These are phyloP conservation scores for Temnopleurus reevesii DNA, from an alignment of 53 echinoderm and acorn worm genomes.

Conservation along the genomic window DNA sequence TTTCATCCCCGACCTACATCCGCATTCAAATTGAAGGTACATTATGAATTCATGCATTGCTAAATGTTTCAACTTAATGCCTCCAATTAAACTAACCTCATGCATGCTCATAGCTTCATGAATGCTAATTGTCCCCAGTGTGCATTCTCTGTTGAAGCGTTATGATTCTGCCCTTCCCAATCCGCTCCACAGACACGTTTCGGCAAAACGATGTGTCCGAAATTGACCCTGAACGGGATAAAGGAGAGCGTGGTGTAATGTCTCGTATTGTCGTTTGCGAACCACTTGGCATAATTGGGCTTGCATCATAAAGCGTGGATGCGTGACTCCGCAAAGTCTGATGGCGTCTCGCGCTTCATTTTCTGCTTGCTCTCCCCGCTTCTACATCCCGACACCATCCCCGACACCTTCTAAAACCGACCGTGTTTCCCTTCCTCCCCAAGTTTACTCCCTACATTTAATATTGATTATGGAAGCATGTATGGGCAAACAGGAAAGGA, in stretches of 20 bases:
- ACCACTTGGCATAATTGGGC: neutral
- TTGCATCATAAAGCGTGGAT: neutral
- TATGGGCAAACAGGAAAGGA: neutral
- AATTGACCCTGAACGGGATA: neutral
- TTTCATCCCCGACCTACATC: neutral
- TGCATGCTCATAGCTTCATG: slow-evolving; percentile 33
- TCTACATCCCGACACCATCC: neutral
- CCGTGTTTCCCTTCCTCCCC: neutral
- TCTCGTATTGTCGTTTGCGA: neutral
- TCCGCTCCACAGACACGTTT: neutral
- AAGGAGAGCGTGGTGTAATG: neutral
- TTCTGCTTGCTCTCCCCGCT: neutral
- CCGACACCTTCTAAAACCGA: neutral
- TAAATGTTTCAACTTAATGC: slow-evolving; percentile 33
- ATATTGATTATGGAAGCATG: slow-evolving; percentile 8
- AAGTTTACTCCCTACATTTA: neutral
- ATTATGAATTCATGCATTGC: neutral
- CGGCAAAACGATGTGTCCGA: neutral
- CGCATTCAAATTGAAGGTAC: neutral
- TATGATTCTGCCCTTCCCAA: neutral
- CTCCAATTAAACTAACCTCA: neutral
- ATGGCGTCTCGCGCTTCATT: neutral
- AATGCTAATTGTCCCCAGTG: slow-evolving; percentile 10
- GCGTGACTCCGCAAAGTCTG: slow-evolving; percentile 1
- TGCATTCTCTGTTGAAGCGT: neutral